Conservation (phyloP, 2,113 vertebrate species). For the Cyrtonyx montezumae region DNA sequence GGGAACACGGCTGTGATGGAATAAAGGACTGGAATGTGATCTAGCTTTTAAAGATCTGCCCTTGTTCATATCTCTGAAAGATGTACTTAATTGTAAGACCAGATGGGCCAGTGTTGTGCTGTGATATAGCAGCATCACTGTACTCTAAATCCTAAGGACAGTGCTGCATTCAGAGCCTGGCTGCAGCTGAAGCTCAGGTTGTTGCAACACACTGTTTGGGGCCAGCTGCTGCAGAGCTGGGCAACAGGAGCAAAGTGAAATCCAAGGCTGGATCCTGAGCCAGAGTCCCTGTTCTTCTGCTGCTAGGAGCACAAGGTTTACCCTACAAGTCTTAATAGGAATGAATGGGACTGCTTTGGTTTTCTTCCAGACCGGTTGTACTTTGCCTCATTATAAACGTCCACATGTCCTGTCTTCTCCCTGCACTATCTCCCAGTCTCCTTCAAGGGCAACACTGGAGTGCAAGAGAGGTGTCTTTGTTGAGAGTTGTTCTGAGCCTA, state of each 20-base stretch:
- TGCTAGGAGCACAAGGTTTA: neutral
- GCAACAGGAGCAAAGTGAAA: neutral
- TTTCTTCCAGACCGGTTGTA: neutral
- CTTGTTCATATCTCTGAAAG: neutral
- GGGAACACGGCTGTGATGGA: neutral
- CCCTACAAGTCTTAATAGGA: neutral
- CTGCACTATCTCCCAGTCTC: neutral
- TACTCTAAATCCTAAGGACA: neutral
- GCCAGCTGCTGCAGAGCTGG: neutral
- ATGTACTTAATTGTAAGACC: neutral
- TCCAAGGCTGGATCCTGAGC: neutral
- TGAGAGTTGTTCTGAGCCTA: constrained; percentile 17
- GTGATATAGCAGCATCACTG: neutral
- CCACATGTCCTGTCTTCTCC: neutral
- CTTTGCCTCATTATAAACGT: constrained; percentile 25
- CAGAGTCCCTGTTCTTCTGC: neutral
- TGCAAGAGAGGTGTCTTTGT: neutral
- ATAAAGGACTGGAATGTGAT: neutral
- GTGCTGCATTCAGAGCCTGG: neutral
- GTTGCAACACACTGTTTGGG: neutral
- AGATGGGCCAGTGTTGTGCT: neutral
- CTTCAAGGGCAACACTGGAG: constrained; percentile 8
- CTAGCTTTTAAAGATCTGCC: neutral
- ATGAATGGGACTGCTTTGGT: neutral
- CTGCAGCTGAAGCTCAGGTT: neutral